Evolutionary conservation across 2,888 invertebrate genomes (phyloP), one percentile per base, ranked within the genome.

Genomic region (Cepaea hortensis): DNA sequence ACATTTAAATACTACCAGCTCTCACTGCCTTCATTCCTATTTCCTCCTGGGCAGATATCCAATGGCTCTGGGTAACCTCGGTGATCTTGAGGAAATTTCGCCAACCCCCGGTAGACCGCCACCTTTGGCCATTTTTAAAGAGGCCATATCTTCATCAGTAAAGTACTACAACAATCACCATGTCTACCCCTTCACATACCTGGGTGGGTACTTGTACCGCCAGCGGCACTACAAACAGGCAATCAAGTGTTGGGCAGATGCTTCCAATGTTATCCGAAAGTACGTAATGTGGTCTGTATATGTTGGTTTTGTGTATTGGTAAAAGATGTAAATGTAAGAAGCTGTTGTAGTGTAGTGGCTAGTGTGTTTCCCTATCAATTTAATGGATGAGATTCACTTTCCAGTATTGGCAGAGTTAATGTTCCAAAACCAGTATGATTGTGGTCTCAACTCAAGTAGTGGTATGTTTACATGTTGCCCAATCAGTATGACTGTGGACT

Each of bases 131-230:
- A 95, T 97, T 20, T 98, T 97, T 93, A 95, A 97, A 92, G 97
- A 98, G 95, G 98, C 98, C 75, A 97, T 98, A 90, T 95, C 96
- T 88, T 97, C 97, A 46, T 96, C 97, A 1, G 96, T 96, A 91
- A 96, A 96, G 81, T 96, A 97, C 89, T 98, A 98, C 94, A 96
- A 96, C 91, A 98, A 98, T 94, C 96, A 97, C 94, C 98, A 98
- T 95, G 98, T 99, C 7, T 98, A 98, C 95, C 98, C 98, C 20
- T 98, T 98, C 94, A 98, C 98, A 48, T 98, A 98, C 94, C 97
- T 98, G 95, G 98, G 98, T 90, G 98, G 97, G 86, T 98, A 97
- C 94, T 97, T 97, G 93, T 98, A 98, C 95, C 96, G 98, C 83
- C 96, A 97, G 92, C 96, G 97, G 93, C 96, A 97, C 95, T 98